These are phyloP conservation scores for Pollimyrus isidori DNA, from an alignment of 2,113 vertebrate genomes.

Conservation along the genomic window DNA sequence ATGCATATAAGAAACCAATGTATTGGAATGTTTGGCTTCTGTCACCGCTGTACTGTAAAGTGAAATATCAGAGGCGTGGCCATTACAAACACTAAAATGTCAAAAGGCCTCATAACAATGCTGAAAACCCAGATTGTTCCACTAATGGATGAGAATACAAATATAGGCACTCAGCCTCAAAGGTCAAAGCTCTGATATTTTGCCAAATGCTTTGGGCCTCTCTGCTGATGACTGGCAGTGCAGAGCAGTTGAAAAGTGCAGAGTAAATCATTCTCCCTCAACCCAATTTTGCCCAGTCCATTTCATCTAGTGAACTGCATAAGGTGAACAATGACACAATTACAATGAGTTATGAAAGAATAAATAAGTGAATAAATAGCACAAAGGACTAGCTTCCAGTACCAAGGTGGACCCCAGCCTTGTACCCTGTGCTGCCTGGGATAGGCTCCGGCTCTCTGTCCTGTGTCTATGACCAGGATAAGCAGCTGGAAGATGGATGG, in stretches of 20 bases:
- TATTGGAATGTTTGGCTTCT: background rate
- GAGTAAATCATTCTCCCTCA: background rate
- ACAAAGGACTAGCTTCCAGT: background rate
- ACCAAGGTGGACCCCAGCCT: background rate
- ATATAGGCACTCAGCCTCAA: constrained; percentile 5
- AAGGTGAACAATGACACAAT: background rate
- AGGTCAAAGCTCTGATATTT: constrained; percentile 18
- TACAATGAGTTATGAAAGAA: background rate
- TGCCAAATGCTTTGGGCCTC: background rate
- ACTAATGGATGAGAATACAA: constrained; percentile 19
- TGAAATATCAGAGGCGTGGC: background rate
- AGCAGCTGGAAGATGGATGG: background rate
- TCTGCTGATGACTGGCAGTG: background rate
- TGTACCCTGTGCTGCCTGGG: background rate
- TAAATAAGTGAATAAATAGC: background rate
- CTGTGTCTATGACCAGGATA: background rate
- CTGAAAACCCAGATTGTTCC: constrained; percentile 5
- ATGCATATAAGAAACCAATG: background rate
- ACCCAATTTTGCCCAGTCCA: background rate
- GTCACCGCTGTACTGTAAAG: background rate
- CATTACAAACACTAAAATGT: constrained; percentile 15
- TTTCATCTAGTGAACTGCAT: background rate
- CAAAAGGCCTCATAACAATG: constrained; percentile 17
- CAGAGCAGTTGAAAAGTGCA: constrained; percentile 2
- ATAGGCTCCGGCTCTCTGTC: background rate